A percentile compares a stretch with the other conserved stretches of the same genome.
Conservation (phyloP, 2,888 invertebrate genomes). For the Electrophaes corylata region DNA sequence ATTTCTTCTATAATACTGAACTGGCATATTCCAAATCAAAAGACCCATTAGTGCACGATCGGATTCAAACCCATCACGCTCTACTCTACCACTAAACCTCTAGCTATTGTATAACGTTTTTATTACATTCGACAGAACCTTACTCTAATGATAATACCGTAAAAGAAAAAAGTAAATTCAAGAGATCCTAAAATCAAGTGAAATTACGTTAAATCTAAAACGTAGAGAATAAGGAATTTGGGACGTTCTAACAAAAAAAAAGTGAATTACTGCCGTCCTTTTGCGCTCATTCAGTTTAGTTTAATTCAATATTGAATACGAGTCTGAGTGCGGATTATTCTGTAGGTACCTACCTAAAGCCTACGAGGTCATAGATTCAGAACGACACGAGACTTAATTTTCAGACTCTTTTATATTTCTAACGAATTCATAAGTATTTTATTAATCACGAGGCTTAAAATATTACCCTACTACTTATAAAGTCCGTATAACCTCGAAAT, state of each 20-base stretch:
- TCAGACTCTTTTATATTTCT: background rate
- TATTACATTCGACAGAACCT: slow-evolving; percentile 19
- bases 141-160: slow-evolving; percentile 38
- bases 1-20: too few relatives aligned
- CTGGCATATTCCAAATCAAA: background rate
- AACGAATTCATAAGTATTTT: background rate
- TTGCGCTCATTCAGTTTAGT: slow-evolving; percentile 49
- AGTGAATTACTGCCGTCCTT: slow-evolving; percentile 52
- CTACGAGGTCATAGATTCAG: slow-evolving; percentile 1
- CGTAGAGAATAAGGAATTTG: slow-evolving; percentile 45
- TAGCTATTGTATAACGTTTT: background rate
- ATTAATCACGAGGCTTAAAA: too few relatives aligned
- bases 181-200: slow-evolving; percentile 60
- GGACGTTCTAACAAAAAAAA: slow-evolving; percentile 45
- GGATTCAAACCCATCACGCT: background rate
- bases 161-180: slow-evolving; percentile 51
- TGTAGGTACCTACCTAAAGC: slow-evolving; percentile 30
- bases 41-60: background rate
- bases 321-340: slow-evolving; percentile 38
- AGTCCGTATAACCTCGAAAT: too few relatives aligned
- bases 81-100: background rate
- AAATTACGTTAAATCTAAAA: slow-evolving; percentile 60
- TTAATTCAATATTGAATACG: slow-evolving; percentile 49
- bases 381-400: background rate
- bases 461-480: too few relatives aligned